phyloP scores from a whole-genome alignment of 2,797 vertebrate species.

The Otolemur crassicaudatus region DNA sequence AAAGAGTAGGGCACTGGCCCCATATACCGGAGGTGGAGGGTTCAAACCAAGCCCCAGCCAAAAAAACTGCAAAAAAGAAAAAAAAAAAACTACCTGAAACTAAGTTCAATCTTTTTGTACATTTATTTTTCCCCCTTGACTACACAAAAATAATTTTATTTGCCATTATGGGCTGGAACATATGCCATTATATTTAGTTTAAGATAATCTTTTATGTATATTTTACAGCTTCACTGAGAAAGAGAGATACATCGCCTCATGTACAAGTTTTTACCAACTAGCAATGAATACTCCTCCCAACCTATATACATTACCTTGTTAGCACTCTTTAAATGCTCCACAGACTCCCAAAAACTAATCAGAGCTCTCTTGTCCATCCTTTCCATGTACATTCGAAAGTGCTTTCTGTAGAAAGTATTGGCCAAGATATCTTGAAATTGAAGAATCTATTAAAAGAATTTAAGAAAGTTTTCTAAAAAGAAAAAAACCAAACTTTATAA shows the following conservation, averaged over 20 bases:
- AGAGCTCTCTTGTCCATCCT: slow-evolving; percentile 94
- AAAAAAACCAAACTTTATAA: slow-evolving; percentile 22
- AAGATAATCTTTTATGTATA: slow-evolving; percentile 45
- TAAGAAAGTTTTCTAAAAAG: background rate
- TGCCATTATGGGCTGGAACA: background rate
- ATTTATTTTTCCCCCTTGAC: background rate
- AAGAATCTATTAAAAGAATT: slow-evolving; percentile 91
- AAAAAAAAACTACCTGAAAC: background rate
- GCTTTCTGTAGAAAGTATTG: slow-evolving; percentile 92
- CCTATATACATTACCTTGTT: slow-evolving; percentile 92
- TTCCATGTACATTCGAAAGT: slow-evolving; percentile 96
- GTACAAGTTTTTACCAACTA: background rate
- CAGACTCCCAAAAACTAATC: slow-evolving; percentile 96
- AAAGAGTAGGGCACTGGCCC: no score
- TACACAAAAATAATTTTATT: slow-evolving; percentile 14
- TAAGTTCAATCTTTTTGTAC: background rate
- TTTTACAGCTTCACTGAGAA: background rate
- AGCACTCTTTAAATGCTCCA: slow-evolving; percentile 95
- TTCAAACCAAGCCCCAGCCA: no score
- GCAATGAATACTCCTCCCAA: background rate
- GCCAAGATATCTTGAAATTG: slow-evolving; percentile 97
- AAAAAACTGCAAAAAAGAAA: no score
- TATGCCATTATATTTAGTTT: background rate
- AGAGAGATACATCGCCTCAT: background rate
- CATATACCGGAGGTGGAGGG: no score